Base-by-base conservation (phyloP, 2,113 vertebrate genomes). In the Heteronetta atricapilla region DNA sequence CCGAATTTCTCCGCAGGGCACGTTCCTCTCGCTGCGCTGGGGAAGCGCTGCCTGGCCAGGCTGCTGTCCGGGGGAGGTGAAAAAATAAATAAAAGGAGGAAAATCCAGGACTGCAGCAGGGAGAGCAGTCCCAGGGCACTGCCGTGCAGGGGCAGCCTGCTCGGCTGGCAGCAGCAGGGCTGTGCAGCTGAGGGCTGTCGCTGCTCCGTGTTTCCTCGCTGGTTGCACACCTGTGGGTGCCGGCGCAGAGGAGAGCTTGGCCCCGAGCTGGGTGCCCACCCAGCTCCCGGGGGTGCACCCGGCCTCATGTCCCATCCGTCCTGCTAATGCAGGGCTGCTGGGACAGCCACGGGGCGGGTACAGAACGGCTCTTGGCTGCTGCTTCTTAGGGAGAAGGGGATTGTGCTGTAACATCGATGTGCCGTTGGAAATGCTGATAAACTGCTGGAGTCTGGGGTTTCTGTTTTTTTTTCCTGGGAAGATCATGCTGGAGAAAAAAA, bases 91-190 rank as follows among this genome's bases (percentile, higher is more conserved):
- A 6, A 42, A 8, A 4, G 20, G 7, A 14, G 6, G 5, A 5
- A 25, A 34, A 23, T 15, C 25, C 13, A 25, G 33, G 28, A 28
- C 6, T 26, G n/a, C 34, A 58, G 31, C 21, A 28, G 76, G 38
- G 53, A 19, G 55, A 23, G 17, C 1, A 2, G 3, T 12, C 14
- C 42, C 42, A 33, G 58, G 48, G 7, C 42, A 20, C 76, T 75
- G 82, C 66, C 26, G 1, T 1, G 12, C 19, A 8, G 0, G 3
- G 36, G 3, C 7, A 2, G 56, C 1, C 67, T 21, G 38, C 21
- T 34, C 1, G 3, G 3, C 46, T 23, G 8, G 19, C 68, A 2
- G 44, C 31, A 34, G 31, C 11, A 2, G 1, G 10, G 7, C 13
- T 1, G 0, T 2, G 59, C n/a, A 62, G 8, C 8, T 0, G 34